Evolutionary conservation across 2,888 invertebrate species (phyloP).

Genomic region (Lithophane leautieri): DNA sequence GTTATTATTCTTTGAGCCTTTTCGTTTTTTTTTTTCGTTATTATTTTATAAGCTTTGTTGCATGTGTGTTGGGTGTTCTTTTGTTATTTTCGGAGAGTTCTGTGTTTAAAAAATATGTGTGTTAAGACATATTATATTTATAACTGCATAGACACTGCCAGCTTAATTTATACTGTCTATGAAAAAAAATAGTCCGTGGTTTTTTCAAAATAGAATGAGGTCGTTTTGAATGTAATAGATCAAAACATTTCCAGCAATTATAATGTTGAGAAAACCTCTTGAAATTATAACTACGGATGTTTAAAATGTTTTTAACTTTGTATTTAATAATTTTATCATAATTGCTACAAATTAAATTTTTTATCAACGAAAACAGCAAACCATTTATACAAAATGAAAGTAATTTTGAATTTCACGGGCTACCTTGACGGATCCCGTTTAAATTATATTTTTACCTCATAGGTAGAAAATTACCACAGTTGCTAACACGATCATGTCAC

Average conservation of each 20-base stretch:
- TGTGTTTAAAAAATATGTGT: not conserved
- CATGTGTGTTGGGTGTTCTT: not conserved
- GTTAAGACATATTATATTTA: not conserved
- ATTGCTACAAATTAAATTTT: no score
- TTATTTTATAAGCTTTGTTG: conserved; percentile 28
- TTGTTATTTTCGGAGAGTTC: not conserved
- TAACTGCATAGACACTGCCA: not conserved
- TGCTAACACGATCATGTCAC: not conserved
- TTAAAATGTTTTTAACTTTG: no score
- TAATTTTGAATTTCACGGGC: no score
- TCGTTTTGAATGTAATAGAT: not conserved
- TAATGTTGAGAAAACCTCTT: no score
- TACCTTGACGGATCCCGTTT: no score
- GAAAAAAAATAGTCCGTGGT: not conserved
- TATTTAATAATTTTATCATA: no score
- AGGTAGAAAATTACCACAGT: not conserved
- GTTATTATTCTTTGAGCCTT: conserved; percentile 50
- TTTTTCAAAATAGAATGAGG: not conserved
- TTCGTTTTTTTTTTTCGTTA: not conserved
- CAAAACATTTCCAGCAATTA: not conserved
- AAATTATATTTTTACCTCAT: no score
- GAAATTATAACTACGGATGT: no score
- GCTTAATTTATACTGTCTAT: not conserved
- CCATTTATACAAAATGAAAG: no score
- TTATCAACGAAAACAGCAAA: no score